Evolutionary conservation across 2,888 invertebrate genomes (phyloP).

Genomic region (Venustoraphidia nigricollis): DNA sequence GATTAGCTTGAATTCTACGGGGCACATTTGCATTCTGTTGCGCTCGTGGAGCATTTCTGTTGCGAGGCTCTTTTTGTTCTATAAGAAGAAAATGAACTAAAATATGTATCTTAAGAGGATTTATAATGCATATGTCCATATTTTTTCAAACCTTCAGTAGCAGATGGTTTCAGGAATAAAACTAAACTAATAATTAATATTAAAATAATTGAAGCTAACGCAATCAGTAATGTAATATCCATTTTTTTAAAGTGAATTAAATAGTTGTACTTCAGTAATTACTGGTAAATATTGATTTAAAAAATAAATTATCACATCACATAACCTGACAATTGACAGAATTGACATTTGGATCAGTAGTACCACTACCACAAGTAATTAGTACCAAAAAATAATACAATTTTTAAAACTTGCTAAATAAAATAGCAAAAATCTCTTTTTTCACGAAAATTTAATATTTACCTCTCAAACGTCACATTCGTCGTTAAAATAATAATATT

Average conservation of each 20-base stretch:
- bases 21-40: conserved; percentile 34
- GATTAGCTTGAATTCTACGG: conserved; percentile 53
- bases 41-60: not conserved
- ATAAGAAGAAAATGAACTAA: not conserved
- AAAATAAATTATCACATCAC: too few relatives aligned
- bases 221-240: conserved; percentile 30
- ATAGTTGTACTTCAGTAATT: too few relatives aligned
- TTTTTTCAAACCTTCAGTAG: conserved; percentile 9
- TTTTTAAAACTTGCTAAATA: too few relatives aligned
- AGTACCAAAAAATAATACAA: too few relatives aligned
- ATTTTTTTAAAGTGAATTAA: conserved; percentile 16
- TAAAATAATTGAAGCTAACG: conserved; percentile 25
- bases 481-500: too few relatives aligned
- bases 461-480: too few relatives aligned
- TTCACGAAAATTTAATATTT: too few relatives aligned
- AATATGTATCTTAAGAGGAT: not conserved
- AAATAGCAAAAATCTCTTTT: too few relatives aligned
- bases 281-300: too few relatives aligned
- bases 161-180: conserved; percentile 21
- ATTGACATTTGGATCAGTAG: too few relatives aligned
- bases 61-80: not conserved
- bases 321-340: too few relatives aligned
- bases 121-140: conserved; percentile 5
- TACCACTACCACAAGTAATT: too few relatives aligned
- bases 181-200: conserved; percentile 25